These are phyloP conservation scores for Zaprionus inermis DNA, from an alignment of 1,140 invertebrate genomes.

Conservation along the genomic window DNA sequence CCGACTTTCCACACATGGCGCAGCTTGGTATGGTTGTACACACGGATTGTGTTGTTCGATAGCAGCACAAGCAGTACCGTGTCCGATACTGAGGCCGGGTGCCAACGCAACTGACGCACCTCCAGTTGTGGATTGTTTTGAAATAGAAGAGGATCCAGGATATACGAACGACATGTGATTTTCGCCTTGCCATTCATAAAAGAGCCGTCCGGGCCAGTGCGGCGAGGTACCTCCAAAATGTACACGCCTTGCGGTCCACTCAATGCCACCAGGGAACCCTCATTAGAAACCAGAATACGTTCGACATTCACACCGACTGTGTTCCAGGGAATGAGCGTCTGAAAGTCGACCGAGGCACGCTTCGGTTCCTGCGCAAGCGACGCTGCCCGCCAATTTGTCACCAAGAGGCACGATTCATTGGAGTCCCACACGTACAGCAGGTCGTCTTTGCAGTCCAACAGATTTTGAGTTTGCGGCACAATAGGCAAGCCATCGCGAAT, in stretches of 20 bases:
- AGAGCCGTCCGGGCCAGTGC: slow-evolving; percentile 79
- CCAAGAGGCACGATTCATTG: slow-evolving; percentile 56
- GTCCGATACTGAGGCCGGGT: slow-evolving; percentile 91
- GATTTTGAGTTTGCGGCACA: slow-evolving; percentile 67
- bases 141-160: slow-evolving; percentile 87
- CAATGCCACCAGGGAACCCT: slow-evolving; percentile 76
- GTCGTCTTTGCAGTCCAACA: slow-evolving; percentile 81
- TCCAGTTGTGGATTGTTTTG: slow-evolving; percentile 86
- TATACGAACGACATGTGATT: slow-evolving; percentile 85
- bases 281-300: slow-evolving; percentile 78
- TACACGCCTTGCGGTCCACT: slow-evolving; percentile 78
- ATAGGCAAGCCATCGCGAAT: slow-evolving; percentile 63
- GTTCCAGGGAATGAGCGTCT: slow-evolving; percentile 78
- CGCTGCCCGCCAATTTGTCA: slow-evolving; percentile 73
- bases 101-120: slow-evolving; percentile 90
- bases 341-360: slow-evolving; percentile 36
- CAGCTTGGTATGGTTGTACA: slow-evolving; percentile 84
- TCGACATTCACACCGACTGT: slow-evolving; percentile 79
- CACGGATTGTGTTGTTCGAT: slow-evolving; percentile 91
- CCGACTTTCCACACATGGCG: slow-evolving; percentile 83
- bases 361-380: slow-evolving; percentile 34
- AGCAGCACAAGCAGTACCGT: slow-evolving; percentile 91
- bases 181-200: slow-evolving; percentile 75
- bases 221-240: slow-evolving; percentile 83
- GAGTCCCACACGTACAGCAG: slow-evolving; percentile 77